Base-by-base conservation (phyloP, 1,140 invertebrate species). In the Procambarus clarkii region DNA sequence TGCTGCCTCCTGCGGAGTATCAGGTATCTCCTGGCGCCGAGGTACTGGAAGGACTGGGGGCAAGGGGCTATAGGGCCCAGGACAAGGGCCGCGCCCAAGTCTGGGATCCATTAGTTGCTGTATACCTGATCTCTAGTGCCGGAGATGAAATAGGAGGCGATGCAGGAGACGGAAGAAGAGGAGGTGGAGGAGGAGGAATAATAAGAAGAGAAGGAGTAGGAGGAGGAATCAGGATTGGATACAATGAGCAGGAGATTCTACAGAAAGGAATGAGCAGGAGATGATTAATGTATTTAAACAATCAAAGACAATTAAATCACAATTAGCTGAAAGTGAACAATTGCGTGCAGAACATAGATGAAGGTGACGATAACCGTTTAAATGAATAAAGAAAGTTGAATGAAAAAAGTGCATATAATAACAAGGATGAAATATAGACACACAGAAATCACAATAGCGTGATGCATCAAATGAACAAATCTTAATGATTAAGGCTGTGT, bases 121-220 rank as follows among this genome's bases (percentile, higher is more conserved):
- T 74, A 74, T 74, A 74, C 34, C 21, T 74, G 69, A 74, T 74
- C 69, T 24, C 69, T 74, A 11, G 69, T 74, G 69, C n/a, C 24
- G 69, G n/a, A 74, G 69, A 74, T 74, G 69, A 5, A 74, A 15
- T 15, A 18, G 9, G n/a, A n/a, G 11, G 15, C 4, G 9, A 69
- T 18, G 60, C 60, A 69, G 21, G 60, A n/a, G 60, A 69, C 4
- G 21, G 21, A 15, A 15, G 21, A 69, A 15, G 15, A 24, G 69
- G 69, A 74, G 69, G 7, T 2, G 34, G 69, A 74, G 69, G 18
- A 5, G 34, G 69, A 3, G n/a, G 18, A 21, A 74, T 7, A 24
- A 5, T 4, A 5, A 74, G 7, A 3, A 34, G 13, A 24, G 69
- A 74, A 74, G 0, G 24, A 7, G 4, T 24, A 24, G 21, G 69